Evolutionary conservation across 2,113 vertebrate species (phyloP).

Genomic region (Pelvicachromis taeniatus): DNA sequence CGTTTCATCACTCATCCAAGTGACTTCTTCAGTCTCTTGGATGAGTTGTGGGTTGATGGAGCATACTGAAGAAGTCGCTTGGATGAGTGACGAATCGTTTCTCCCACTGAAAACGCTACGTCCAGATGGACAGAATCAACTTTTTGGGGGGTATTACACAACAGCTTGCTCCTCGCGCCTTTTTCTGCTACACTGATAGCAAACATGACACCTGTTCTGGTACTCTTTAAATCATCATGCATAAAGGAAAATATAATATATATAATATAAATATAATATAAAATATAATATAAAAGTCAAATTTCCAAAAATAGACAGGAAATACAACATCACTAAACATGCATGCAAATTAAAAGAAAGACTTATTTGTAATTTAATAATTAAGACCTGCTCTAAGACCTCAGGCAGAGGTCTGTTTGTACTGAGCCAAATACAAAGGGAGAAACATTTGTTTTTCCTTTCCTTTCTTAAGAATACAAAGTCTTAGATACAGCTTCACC

Average conservation of each 20-base stretch:
- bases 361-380: background rate
- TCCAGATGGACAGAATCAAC: too few relatives aligned
- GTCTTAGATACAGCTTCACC: background rate
- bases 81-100: too few relatives aligned
- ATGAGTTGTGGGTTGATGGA: too few relatives aligned
- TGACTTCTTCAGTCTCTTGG: too few relatives aligned
- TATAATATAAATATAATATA: too few relatives aligned
- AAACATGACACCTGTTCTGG: background rate
- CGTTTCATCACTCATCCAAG: too few relatives aligned
- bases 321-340: background rate
- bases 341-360: background rate
- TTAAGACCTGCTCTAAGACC: background rate
- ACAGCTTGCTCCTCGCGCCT: background rate
- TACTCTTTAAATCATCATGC: background rate
- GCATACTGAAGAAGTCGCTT: too few relatives aligned
- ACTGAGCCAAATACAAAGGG: background rate
- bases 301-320: background rate
- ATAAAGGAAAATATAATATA: background rate
- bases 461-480: background rate
- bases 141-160: background rate
- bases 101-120: too few relatives aligned
- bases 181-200: background rate
- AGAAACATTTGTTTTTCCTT: background rate
- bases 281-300: background rate
- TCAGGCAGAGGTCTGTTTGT: background rate